Evolutionary conservation across 2,113 vertebrate species (phyloP), one percentile per base, ranked within the genome.

Genomic region (Semnornis frantzii): DNA sequence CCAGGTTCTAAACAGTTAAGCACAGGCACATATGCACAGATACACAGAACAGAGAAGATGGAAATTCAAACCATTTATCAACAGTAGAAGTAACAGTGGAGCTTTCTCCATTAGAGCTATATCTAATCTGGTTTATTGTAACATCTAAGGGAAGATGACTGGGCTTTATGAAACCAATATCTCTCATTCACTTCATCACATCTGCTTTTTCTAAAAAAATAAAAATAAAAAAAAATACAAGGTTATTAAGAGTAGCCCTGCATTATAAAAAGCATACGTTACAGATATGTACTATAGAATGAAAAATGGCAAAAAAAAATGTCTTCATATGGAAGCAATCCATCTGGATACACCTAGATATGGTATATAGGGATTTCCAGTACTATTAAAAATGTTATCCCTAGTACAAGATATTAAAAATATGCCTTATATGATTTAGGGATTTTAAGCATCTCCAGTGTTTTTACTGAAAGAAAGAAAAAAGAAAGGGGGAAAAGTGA

Each of bases 161-260:
- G 86, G 85, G 78, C 81, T 96, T 97, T 97, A 96, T 97, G 96
- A 97, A 96, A 97, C 91, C 92, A 92, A 96, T 82, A 93, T 94
- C 84, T 97, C 95, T 96, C 89, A 79, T 96, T 96, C 96, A 97
- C 95, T 97, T 97, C 92, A 93, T 94, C 90, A 97, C 95, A 97
- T 96, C 96, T 97, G 95, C 91, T 97, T 37, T 94, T 95, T 83
- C 85, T 89, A 79, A 95, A 88, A 93, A 84, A 92, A 55, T 28
- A 57, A 91, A 52, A 24, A 52, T 86, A 72, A 91, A 89, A 12
- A 85, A 96, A 97, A 96, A 94, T 90, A 73, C 31, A 77, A 82
- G 37, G 91, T 96, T 95, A 97, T 96, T 97, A 96, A 96, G 94
- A 92, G 89, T 96, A 96, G 71, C 34, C 75, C 84, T 95, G 95